These are phyloP conservation scores for Lucifuga dentata DNA, from an alignment of 2,113 vertebrate species.

Conservation along the genomic window DNA sequence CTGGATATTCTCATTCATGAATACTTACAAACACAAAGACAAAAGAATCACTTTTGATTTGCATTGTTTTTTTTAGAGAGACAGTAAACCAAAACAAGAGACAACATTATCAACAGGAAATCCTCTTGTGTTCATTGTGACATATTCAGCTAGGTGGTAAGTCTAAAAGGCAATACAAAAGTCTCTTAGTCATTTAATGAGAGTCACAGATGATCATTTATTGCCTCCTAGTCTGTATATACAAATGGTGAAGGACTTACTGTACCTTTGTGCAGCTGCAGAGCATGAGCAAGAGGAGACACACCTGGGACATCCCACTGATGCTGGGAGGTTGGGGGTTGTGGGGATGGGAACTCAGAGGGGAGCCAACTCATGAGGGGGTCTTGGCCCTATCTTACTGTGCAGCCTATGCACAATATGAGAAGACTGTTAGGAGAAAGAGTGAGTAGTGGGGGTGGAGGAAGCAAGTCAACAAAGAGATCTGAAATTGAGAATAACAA, in stretches of 20 bases:
- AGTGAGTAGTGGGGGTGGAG: not conserved
- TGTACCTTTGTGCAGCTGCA: conserved; percentile 83
- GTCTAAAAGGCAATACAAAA: no score
- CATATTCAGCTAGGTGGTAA: no score
- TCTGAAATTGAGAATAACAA: no score
- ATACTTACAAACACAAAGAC: no score
- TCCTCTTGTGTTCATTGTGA: not conserved
- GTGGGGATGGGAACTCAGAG: conserved; percentile 60
- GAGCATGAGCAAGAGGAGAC: conserved; percentile 74
- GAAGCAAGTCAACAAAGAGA: no score
- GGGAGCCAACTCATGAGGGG: conserved; percentile 73
- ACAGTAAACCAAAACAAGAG: not conserved
- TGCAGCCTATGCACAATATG: conserved; percentile 47
- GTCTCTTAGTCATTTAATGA: no score
- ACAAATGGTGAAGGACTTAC: not conserved
- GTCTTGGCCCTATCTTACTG: conserved; percentile 39
- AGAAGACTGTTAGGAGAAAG: conserved; percentile 15
- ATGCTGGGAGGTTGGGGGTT: conserved; percentile 61
- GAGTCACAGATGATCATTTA: no score
- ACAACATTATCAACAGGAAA: no score
- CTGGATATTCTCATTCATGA: not conserved
- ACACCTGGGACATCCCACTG: conserved; percentile 82
- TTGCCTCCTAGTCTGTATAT: not conserved
- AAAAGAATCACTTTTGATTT: not conserved
- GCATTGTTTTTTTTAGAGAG: not conserved